Percentiles rank a stretch among this genome's conserved stretches.
Conservation (phyloP, 2,113 vertebrate genomes). For the Semnornis frantzii region DNA sequence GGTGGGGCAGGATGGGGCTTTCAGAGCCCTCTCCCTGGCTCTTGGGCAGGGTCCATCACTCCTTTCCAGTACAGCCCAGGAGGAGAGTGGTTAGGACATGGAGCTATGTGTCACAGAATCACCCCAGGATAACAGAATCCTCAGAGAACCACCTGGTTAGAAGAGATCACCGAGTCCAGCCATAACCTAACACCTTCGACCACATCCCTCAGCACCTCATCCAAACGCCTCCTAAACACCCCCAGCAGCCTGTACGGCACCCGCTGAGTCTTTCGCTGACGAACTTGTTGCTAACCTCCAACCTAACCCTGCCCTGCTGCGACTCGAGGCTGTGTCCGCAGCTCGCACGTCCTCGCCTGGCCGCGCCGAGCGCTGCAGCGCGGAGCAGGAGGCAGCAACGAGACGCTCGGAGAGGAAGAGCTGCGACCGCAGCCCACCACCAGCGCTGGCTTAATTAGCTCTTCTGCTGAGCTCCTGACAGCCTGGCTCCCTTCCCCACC, state of each 20-base stretch:
- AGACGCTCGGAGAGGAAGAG: not conserved
- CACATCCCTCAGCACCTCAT: too few species aligned
- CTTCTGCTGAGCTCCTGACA: not conserved
- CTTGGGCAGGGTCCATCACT: fast-evolving
- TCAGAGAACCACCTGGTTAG: too few species aligned
- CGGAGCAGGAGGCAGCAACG: not conserved
- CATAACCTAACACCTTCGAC: too few species aligned
- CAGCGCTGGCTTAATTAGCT: not conserved
- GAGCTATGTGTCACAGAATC: not conserved
- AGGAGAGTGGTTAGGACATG: not conserved
- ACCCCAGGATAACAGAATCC: too few species aligned
- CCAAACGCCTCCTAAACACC: too few species aligned
- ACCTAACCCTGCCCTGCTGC: too few species aligned
- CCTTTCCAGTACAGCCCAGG: not conserved
- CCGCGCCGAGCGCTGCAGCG: fast-evolving
- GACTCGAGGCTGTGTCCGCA: not conserved
- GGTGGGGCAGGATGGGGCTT: not conserved
- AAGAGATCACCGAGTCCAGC: too few species aligned
- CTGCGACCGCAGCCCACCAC: not conserved
- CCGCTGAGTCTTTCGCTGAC: too few species aligned
- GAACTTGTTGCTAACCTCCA: too few species aligned
- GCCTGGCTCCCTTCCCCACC: conserved; percentile 3
- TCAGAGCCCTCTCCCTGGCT: not conserved
- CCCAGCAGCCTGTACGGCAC: too few species aligned
- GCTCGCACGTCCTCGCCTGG: not conserved